Conservation (phyloP, 2,888 invertebrate genomes). For the Melieria picta region DNA sequence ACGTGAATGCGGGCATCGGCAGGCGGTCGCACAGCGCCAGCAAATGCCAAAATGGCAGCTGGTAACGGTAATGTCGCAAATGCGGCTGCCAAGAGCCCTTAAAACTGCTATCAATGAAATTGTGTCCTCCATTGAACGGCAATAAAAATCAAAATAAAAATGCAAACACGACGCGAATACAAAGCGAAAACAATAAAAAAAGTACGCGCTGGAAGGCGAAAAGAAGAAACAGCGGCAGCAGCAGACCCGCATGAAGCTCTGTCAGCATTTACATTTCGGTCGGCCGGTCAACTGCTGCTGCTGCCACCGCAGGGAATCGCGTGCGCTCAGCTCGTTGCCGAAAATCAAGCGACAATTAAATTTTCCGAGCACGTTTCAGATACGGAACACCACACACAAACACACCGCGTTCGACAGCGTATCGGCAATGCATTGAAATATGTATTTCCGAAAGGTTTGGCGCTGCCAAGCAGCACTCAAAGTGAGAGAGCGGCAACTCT, state of each 20-base stretch:
- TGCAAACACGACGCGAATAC: background rate
- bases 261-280: background rate
- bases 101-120: slow-evolving; percentile 35
- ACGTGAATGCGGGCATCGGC: no score
- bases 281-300: background rate
- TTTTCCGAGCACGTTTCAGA: slow-evolving; percentile 50
- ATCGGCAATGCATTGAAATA: no score
- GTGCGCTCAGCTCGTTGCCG: background rate
- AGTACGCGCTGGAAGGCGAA: background rate
- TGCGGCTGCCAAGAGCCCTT: slow-evolving; percentile 16
- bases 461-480: no score
- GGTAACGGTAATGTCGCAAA: slow-evolving; percentile 32
- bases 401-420: no score
- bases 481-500: no score
- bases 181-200: slow-evolving; percentile 1
- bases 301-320: background rate
- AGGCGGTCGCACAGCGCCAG: no score
- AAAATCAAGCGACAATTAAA: slow-evolving; percentile 34
- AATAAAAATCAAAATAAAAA: slow-evolving; percentile 33
- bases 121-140: slow-evolving; percentile 47
- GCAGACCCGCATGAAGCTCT: no score
- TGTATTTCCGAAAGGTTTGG: no score
- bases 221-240: background rate
- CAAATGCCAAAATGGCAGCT: slow-evolving; percentile 48
- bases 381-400: background rate